Base-by-base conservation (phyloP, 2,888 invertebrate species). In the Poecilobothrus nobilitatus region DNA sequence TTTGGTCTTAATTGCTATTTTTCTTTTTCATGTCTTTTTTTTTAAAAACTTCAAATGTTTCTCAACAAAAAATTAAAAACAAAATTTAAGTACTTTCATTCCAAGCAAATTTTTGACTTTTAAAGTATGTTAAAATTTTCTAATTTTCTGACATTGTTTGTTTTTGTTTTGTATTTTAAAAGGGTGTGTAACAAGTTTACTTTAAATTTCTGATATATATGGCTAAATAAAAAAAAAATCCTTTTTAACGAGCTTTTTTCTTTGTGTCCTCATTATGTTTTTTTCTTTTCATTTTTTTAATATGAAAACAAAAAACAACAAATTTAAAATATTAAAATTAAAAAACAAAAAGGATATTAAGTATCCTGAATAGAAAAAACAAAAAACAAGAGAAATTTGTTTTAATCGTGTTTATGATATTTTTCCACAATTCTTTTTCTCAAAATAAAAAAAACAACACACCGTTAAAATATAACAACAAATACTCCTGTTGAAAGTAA, bases 331-430 rank as follows among this genome's bases (percentile, higher is more conserved):
- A 53, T 15, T 18, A 53, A 53, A 53, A n/a, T 6, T 6, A 18
- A 53, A 53, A 53, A 53, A 12, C 9, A 18, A n/a, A 53, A 53
- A 12, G 15, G 53, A 53, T 53, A 53, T 53, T 53, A 53, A 53
- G 18, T 53, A 53, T 53, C 15, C 41, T 18, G 15, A 18, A 53
- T 18, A 53, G 37, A 10, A 53, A 53, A 53, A 53, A 53, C 1
- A 53, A 37, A 4, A 18, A 53, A 53, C 10, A 53, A 53, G 18
- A 53, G 18, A 18, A 18, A 18, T 53, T 18, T 15, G 1, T 18
- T 53, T 53, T 53, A 53, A 53, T 53, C 53, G 18, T 53, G 53
- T 53, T 53, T 53, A 53, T 53, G 53, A 53, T 53, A 53, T 15
- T 53, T 41, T 53, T 53, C 53, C 18, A 15, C 53, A 15, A 18